Conservation (phyloP, 2,888 invertebrate genomes). For the Tryphoninae sp. region DNA sequence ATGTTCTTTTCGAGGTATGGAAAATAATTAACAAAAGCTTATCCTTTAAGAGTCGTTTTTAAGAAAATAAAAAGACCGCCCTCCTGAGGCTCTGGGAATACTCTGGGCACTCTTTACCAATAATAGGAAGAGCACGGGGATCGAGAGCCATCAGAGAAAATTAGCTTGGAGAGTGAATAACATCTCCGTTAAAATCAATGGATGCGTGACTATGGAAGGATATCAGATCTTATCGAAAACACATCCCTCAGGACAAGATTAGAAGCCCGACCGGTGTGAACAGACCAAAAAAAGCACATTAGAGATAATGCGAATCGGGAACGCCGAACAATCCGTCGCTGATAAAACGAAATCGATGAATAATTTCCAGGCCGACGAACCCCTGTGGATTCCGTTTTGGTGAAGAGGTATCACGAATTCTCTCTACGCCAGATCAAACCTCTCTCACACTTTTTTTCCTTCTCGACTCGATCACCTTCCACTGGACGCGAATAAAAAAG, state of each 20-base stretch:
- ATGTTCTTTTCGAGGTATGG: too few relatives aligned
- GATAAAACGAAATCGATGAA: conserved; percentile 36
- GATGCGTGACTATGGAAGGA: background rate
- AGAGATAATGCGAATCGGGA: background rate
- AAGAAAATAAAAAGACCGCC: too few relatives aligned
- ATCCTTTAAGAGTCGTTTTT: too few relatives aligned
- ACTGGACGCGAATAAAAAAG: conserved; percentile 32
- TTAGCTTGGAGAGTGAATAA: conserved; percentile 26
- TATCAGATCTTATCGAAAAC: conserved; percentile 20
- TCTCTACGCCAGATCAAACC: background rate
- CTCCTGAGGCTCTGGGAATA: too few relatives aligned
- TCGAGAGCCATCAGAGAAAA: conserved; percentile 12
- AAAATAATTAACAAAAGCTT: too few relatives aligned
- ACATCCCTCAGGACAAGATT: conserved; percentile 17
- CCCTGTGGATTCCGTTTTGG: conserved; percentile 1
- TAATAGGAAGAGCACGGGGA: too few relatives aligned
- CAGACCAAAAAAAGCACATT: background rate
- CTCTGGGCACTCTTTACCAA: too few relatives aligned
- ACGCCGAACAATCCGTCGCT: background rate
- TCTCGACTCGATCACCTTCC: background rate
- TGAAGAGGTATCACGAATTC: conserved; percentile 10
- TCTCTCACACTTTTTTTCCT: background rate
- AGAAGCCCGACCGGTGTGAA: background rate
- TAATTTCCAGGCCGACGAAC: conserved; percentile 41
- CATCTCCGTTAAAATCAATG: conserved; percentile 28